A percentile compares a stretch with the other conserved stretches of the same genome.
Conservation (phyloP, 92 coral and sea anemone genomes). For the Umimayanthus kanabou region DNA sequence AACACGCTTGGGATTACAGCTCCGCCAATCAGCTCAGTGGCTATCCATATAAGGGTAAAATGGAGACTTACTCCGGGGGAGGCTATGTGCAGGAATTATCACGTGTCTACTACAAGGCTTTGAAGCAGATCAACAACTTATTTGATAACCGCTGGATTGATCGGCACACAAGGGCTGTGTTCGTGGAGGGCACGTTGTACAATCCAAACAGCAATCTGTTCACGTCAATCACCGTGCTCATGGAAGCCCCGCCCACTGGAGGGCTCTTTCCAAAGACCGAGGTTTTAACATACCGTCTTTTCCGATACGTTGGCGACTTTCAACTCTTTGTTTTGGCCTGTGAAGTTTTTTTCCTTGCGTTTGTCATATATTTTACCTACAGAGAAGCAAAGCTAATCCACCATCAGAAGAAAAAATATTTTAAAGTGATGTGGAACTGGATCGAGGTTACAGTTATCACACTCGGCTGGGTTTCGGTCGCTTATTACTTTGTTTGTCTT, state of each 20-base stretch:
- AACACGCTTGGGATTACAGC: slow-evolving; percentile 75
- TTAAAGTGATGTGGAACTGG: slow-evolving; percentile 76
- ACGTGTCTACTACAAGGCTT: slow-evolving; percentile 72
- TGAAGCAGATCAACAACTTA: slow-evolving; percentile 59
- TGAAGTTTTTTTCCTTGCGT: slow-evolving; percentile 72
- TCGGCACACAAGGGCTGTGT: slow-evolving; percentile 72
- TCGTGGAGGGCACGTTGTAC: slow-evolving; percentile 81
- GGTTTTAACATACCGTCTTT: slow-evolving; percentile 78
- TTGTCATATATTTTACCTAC: slow-evolving; percentile 77
- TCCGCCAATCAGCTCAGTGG: slow-evolving; percentile 64
- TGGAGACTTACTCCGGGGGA: slow-evolving; percentile 89
- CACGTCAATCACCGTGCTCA: slow-evolving; percentile 80
- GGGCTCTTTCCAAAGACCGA: slow-evolving; percentile 67
- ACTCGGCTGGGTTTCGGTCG: slow-evolving; percentile 78
- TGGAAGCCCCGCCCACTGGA: slow-evolving; percentile 81
- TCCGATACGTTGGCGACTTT: slow-evolving; percentile 91
- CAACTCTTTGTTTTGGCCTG: slow-evolving; percentile 83
- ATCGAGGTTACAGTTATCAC: slow-evolving; percentile 64
- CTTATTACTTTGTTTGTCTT: slow-evolving; percentile 73
- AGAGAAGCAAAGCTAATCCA: slow-evolving; percentile 71
- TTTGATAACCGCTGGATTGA: slow-evolving; percentile 69
- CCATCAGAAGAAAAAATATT: slow-evolving; percentile 46
- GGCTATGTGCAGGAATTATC: slow-evolving; percentile 80
- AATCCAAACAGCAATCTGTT: slow-evolving; percentile 92
- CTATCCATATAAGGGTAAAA: slow-evolving; percentile 67